These are phyloP conservation scores for Atta texana DNA, from an alignment of 1,140 invertebrate genomes.

Conservation along the genomic window DNA sequence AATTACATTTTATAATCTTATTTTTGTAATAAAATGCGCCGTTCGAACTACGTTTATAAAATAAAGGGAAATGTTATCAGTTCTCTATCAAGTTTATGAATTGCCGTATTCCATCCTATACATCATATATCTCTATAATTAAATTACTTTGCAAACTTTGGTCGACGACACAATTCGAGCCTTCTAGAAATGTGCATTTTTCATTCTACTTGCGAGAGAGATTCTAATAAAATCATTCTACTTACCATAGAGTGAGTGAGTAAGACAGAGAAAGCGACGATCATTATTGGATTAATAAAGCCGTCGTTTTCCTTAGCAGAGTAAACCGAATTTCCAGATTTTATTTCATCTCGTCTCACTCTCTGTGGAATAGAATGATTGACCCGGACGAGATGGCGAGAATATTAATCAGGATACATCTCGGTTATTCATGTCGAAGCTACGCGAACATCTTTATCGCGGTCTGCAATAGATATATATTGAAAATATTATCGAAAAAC, in stretches of 20 bases:
- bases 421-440: conserved; percentile 58
- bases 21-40: conserved; percentile 78
- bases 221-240: too few species aligned
- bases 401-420: conserved; percentile 74
- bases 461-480: conserved; percentile 10
- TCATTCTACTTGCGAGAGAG: conserved; percentile 44
- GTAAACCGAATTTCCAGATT: conserved; percentile 73
- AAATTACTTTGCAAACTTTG: neutral
- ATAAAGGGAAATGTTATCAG: conserved; percentile 74
- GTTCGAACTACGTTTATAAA: conserved; percentile 78
- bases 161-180: neutral
- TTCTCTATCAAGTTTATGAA: conserved; percentile 29
- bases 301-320: conserved; percentile 66
- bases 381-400: conserved; percentile 29
- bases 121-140: neutral
- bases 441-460: conserved; percentile 36
- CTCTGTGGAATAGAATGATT: conserved; percentile 71
- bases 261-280: conserved; percentile 11
- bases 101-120: neutral
- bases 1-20: conserved; percentile 79
- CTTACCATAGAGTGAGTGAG: neutral
- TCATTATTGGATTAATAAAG: conserved; percentile 73
- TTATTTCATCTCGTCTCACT: conserved; percentile 74
- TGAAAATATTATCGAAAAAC: conserved; percentile 18
- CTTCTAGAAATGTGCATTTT: conserved; percentile 43